phyloP scores from a whole-genome alignment of 2,113 vertebrate species.

The Lota lota region DNA sequence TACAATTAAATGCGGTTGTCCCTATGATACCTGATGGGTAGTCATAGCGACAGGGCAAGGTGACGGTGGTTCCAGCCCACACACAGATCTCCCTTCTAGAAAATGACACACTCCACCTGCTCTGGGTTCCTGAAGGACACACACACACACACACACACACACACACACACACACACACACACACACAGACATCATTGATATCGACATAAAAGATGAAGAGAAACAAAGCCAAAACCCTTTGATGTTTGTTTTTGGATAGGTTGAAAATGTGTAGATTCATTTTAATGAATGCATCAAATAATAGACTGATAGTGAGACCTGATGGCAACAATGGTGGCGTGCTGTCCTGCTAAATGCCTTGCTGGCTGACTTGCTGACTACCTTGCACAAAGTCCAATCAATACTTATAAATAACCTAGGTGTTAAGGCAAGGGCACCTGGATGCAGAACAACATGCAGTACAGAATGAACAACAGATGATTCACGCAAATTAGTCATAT shows the following conservation, averaged over 20 bases:
- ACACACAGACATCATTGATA: conserved; percentile 6
- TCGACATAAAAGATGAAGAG: neutral
- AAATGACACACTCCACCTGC: conserved; percentile 72
- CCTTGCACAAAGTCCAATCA: conserved; percentile 68
- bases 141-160: neutral
- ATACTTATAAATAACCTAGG: conserved; percentile 72
- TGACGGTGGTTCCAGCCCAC: conserved; percentile 74
- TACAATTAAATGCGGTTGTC: neutral
- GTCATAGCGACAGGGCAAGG: conserved; percentile 73
- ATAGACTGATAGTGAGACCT: conserved; percentile 19
- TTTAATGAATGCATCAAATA: conserved; percentile 27
- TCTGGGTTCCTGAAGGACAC: conserved; percentile 51
- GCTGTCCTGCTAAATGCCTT: conserved; percentile 35
- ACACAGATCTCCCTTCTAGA: conserved; percentile 72
- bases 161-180: conserved; percentile 8
- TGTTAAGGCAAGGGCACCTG: conserved; percentile 67
- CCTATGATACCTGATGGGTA: conserved; percentile 62
- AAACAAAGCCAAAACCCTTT: neutral
- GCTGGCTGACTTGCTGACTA: conserved; percentile 52
- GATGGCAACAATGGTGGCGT: conserved; percentile 45
- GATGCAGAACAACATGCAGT: conserved; percentile 27
- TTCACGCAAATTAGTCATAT: no score
- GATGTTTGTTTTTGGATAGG: neutral
- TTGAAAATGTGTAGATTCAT: no score
- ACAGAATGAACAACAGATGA: neutral